Conservation (phyloP, 2,797 vertebrate genomes). For the Cryptoblepharus egeriae region DNA sequence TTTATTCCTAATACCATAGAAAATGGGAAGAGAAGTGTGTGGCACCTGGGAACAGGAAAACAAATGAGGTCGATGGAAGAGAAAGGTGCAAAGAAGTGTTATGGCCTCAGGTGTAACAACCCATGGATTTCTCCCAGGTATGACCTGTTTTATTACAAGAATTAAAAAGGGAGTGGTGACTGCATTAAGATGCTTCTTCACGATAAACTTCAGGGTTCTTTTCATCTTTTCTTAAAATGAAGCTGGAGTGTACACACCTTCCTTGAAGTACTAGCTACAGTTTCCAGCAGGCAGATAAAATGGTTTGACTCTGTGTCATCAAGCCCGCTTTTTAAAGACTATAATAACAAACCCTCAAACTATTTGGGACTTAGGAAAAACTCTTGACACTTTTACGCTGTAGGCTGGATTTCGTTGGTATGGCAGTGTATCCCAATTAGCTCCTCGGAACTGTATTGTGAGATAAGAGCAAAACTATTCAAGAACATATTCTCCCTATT, state of each 20-base stretch:
- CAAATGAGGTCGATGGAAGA: background rate
- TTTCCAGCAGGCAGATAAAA: slow-evolving; percentile 23
- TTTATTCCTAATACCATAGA: background rate
- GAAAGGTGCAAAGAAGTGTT: background rate
- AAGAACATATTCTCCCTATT: background rate
- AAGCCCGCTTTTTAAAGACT: slow-evolving; percentile 1
- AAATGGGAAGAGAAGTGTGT: background rate
- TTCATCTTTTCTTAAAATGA: background rate
- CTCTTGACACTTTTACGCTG: background rate
- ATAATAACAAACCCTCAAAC: background rate
- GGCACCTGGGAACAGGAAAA: background rate
- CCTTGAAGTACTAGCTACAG: background rate
- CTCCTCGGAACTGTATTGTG: background rate
- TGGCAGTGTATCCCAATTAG: background rate
- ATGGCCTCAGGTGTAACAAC: slow-evolving; percentile 2
- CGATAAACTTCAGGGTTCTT: background rate
- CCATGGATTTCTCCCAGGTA: background rate
- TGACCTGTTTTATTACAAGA: slow-evolving; percentile 1
- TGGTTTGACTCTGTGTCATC: background rate
- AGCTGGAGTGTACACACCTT: background rate
- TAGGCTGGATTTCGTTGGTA: background rate
- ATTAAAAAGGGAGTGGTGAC: slow-evolving; percentile 16
- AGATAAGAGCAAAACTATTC: background rate
- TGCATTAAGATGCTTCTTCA: slow-evolving; percentile 15
- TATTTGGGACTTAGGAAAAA: slow-evolving; percentile 2